Evolutionary conservation across 2,888 invertebrate species (phyloP), one percentile per base, ranked within the genome.

Genomic region (Chaitophorus viminalis): DNA sequence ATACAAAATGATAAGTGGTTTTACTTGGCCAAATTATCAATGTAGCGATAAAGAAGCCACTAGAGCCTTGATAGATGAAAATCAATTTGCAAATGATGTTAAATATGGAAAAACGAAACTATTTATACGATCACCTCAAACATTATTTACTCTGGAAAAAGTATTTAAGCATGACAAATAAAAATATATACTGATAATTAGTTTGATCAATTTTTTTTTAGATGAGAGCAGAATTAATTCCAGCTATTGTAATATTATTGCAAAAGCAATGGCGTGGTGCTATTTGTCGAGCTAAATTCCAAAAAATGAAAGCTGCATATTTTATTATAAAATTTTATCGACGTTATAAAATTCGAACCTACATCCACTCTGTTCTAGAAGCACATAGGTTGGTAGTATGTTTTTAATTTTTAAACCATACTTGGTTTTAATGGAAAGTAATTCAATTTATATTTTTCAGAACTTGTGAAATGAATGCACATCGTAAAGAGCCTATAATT

Each of bases 1-100:
- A 89, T 99, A 99, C 93, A 99, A 99, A 93, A 97, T 99, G 96
- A 95, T 98, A 90, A 97, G 96, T 0, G 95, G 96, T 91, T 95
- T 95, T 92, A 99, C 99, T 4, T 99, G 99, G 99, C 99, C 99
- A 65, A 98, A 98, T 92, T 99, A 95, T 93, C 94, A 95, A 89
- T 94, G 95, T 8, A 93, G 92, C 84, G 95, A 95, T 90, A 94
- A 94, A 90, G 97, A 98, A 89, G 98, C 97, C 2, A 96, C 96
- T 5, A 93, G 94, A 91, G 95, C 95, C 89, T 94, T 99, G 89
- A 94, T 99, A 90, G 93, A 96, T 81, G 96, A 97, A 90, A 94
- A 95, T 90, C 94, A 94, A 70, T 94, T 95, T 90, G 91, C 94
- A 4, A 92, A 94, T 65, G 99, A 99, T 91, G 98, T 98, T 33